phyloP scores from a whole-genome alignment of 2,888 invertebrate species.

The Drosophila falleni region DNA sequence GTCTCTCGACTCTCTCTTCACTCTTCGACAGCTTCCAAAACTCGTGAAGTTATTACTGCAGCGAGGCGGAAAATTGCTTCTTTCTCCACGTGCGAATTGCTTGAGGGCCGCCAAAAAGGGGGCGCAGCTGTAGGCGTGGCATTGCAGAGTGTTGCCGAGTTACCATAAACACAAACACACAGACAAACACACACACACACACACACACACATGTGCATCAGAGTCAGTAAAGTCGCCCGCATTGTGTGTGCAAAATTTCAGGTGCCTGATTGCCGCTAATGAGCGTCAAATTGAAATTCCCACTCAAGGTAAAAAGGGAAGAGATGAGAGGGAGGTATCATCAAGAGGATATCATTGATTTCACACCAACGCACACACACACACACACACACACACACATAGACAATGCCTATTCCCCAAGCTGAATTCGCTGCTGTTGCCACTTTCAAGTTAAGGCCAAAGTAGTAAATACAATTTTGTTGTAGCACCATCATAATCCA shows the following conservation, averaged over 20 bases:
- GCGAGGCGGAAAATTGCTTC: constrained; percentile 77
- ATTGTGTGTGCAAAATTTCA: constrained; percentile 44
- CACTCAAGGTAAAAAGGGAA: constrained; percentile 31
- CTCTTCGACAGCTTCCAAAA: constrained; percentile 38
- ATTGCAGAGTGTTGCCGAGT: constrained; percentile 13
- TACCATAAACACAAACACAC: not conserved
- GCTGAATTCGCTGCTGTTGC: not conserved
- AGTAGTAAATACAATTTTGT: constrained; percentile 58
- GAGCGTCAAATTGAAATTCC: constrained; percentile 76
- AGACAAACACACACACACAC: not conserved
- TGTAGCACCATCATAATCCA: constrained; percentile 58
- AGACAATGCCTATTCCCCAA: not conserved
- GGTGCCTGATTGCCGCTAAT: constrained; percentile 68
- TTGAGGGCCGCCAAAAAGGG: constrained; percentile 16
- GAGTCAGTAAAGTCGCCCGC: constrained; percentile 32
- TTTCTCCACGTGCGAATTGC: constrained; percentile 63
- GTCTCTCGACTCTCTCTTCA: constrained; percentile 3
- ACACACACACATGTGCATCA: constrained; percentile 22
- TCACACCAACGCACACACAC: constrained; percentile 31
- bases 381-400: constrained; percentile 1
- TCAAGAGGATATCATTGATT: constrained; percentile 47
- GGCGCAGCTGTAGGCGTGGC: not conserved
- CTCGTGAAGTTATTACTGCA: constrained; percentile 71
- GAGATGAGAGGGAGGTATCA: not conserved
- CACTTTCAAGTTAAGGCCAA: constrained; percentile 2